A percentile compares a stretch with the other conserved stretches of the same genome.
Conservation (phyloP, 2,113 vertebrate species). For the Hoplias malabaricus region DNA sequence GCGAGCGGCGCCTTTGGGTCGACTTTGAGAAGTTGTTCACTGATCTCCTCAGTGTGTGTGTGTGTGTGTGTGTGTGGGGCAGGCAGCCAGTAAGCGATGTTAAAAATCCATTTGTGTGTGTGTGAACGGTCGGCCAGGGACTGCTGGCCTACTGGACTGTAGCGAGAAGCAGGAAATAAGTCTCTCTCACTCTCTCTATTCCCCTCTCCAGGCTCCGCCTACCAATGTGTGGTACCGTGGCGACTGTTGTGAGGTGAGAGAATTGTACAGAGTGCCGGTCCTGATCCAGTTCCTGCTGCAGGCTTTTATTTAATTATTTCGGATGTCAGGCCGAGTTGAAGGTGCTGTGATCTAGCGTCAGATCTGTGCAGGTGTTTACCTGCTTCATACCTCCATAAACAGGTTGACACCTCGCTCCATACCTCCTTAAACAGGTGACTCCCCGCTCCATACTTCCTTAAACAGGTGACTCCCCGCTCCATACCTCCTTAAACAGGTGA, state of each 20-base stretch:
- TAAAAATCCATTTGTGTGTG: conserved; percentile 72
- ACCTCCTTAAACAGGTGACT: too few species aligned
- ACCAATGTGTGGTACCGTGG: neutral
- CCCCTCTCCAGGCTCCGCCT: neutral
- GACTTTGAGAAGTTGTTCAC: conserved; percentile 58
- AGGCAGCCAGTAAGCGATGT: conserved; percentile 61
- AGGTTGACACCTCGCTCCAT: too few species aligned
- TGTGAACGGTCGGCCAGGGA: conserved; percentile 62
- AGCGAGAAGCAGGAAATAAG: conserved; percentile 33
- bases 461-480: too few species aligned
- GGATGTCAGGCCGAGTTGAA: too few species aligned
- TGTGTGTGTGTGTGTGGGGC: conserved; percentile 39
- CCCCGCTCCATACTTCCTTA: too few species aligned
- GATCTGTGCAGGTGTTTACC: too few species aligned
- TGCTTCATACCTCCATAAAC: too few species aligned
- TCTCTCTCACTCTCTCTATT: neutral
- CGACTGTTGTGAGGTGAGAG: neutral
- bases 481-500: too few species aligned
- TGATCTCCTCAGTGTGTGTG: conserved; percentile 1
- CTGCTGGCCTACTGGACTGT: conserved; percentile 50
- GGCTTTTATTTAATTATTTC: too few species aligned
- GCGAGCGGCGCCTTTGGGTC: conserved; percentile 57
- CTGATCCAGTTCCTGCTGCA: too few species aligned
- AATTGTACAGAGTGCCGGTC: neutral
- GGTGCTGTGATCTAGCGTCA: too few species aligned